These are phyloP conservation scores for Agrilus planipennis DNA, from an alignment of 1,140 invertebrate genomes.

Conservation along the genomic window DNA sequence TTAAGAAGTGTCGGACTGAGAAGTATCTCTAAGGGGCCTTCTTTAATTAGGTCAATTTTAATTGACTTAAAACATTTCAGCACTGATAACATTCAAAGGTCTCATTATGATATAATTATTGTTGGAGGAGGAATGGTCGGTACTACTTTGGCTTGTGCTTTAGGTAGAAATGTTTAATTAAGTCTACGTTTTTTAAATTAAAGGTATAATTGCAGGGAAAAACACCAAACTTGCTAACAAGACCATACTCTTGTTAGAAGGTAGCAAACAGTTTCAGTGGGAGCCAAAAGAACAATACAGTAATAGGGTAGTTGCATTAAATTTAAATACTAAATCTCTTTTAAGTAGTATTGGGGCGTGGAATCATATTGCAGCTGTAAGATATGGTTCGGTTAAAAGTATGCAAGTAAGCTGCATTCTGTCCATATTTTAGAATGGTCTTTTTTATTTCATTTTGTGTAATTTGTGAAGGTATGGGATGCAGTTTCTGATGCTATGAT, in stretches of 20 bases:
- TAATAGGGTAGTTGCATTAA: conserved; percentile 83
- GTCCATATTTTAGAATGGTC: neutral
- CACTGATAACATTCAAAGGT: no score
- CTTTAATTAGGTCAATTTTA: no score
- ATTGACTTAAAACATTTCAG: no score
- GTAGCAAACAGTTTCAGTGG: conserved; percentile 46
- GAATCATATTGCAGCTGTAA: conserved; percentile 58
- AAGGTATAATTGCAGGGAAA: conserved; percentile 48
- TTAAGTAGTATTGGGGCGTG: conserved; percentile 72
- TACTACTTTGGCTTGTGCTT: conserved; percentile 72
- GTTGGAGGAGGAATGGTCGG: conserved; percentile 90
- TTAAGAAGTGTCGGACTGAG: no score
- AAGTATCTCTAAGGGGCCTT: no score
- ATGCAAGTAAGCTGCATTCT: conserved; percentile 59
- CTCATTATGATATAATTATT: conserved; percentile 79
- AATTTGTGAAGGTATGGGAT: conserved; percentile 69
- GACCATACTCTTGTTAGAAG: conserved; percentile 71
- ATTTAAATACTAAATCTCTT: conserved; percentile 59
- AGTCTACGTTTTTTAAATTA: conserved; percentile 4
- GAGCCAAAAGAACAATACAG: conserved; percentile 53
- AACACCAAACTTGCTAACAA: conserved; percentile 56
- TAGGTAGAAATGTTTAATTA: conserved; percentile 48
- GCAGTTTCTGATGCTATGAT: conserved; percentile 78
- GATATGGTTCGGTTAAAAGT: conserved; percentile 61
- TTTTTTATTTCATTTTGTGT: no score